Conservation (phyloP, 1,140 invertebrate species). For the Drosophila virilis region DNA sequence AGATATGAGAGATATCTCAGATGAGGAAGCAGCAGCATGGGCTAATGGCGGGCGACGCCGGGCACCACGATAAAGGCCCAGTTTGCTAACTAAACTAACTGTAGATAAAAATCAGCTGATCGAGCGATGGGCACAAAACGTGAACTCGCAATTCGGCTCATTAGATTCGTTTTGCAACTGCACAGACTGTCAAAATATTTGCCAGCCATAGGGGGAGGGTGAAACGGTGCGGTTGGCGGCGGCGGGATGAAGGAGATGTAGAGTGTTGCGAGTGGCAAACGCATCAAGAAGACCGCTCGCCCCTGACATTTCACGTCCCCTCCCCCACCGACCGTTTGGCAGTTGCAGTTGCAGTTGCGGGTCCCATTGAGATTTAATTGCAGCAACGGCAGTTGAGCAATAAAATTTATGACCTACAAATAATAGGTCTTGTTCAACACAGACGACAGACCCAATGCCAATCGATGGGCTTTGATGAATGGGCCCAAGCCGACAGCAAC, state of each 20-base stretch:
- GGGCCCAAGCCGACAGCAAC: constrained; percentile 34
- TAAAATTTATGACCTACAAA: constrained; percentile 84
- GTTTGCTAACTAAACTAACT: constrained; percentile 26
- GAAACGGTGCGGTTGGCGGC: no score
- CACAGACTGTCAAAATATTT: constrained; percentile 73
- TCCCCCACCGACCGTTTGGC: background rate
- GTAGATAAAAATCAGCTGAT: constrained; percentile 41
- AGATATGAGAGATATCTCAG: constrained; percentile 20
- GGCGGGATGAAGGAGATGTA: constrained; percentile 20
- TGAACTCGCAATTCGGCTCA: constrained; percentile 43
- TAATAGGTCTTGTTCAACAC: constrained; percentile 73
- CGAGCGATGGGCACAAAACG: constrained; percentile 26
- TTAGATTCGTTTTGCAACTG: constrained; percentile 43
- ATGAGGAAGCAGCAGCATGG: constrained; percentile 43
- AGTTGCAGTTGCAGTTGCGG: background rate
- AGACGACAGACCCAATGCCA: constrained; percentile 30
- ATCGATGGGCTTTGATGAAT: constrained; percentile 75
- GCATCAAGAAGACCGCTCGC: constrained; percentile 63
- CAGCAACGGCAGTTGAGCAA: constrained; percentile 82
- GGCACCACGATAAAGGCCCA: constrained; percentile 33
- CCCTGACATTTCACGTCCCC: constrained; percentile 7
- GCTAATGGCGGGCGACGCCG: constrained; percentile 47
- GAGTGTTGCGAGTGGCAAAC: constrained; percentile 56
- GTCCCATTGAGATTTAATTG: constrained; percentile 83
- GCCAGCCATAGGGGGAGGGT: constrained; percentile 9